Evolutionary conservation across 2,797 vertebrate species (phyloP), one percentile per base, ranked within the genome.

Genomic region (Eremophila alpestris): DNA sequence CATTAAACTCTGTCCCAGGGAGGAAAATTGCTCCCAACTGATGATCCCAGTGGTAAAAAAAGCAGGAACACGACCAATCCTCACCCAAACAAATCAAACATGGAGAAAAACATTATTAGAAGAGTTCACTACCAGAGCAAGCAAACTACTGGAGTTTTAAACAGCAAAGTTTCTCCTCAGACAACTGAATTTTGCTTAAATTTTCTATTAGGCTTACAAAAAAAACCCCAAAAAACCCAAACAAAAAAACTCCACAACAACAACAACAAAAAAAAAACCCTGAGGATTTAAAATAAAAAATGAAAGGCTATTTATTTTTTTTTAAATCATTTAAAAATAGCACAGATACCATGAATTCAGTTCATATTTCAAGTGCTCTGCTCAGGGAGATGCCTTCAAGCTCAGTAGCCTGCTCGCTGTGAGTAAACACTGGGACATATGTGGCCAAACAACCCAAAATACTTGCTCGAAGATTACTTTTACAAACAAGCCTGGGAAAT

Each of bases 401-500:
- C 69, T 91, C 78, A 38, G 70, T 45, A 89, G 79, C 52, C 30
- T 68, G 26, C 49, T 86, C 1, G 1, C 34, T 65, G 82, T 40
- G 58, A 67, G 84, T 54, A 92, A 96, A 95, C 86, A 52, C 20
- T 11, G 38, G 45, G 84, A 83, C 67, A 32, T 41, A 21, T 16
- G 65, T 32, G 67, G 69, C 13, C 84, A 85, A 94, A 93, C 94
- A 90, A 93, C 20, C 52, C 45, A 38, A 71, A 91, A 78, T 45
- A 46, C 74, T 82, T n/a, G 34, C 52, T 59, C 10, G 85, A 86
- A 63, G 56, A 93, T 75, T 75, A 40, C 52, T 79, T 81, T 87
- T 56, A 30, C 73, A 94, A 96, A 92, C 68, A 46, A 9, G 15
- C 30, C 76, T 92, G 55, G 76, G 82, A 86, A 96, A 89, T 88